Base-by-base conservation (phyloP, 2,113 vertebrate species). In the Xiphophorus couchianus region DNA sequence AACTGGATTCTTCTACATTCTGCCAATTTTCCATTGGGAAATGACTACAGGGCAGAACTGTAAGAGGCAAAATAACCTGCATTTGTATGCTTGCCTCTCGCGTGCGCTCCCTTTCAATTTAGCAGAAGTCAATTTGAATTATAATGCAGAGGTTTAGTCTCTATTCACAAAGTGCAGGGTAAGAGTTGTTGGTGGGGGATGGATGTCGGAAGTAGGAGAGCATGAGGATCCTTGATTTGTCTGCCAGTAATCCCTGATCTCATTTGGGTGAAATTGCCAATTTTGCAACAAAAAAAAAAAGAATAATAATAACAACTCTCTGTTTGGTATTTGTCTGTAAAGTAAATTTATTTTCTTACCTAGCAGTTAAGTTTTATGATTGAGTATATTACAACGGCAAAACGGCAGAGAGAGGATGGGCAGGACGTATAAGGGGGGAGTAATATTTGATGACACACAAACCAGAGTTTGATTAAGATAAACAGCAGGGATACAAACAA, bases 71-170 rank as follows among this genome's bases (percentile, higher is more conserved):
- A 84, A 87, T 82, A 78, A 92, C 69, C 70, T 69, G 51, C 35
- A 83, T 82, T 85, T 83, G 82, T 77, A 83, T 65, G 60, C 80
- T 74, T 28, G 51, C 74, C 77, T 69, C 62, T 83, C 8, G 12
- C 1, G 29, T 31, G 0, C 58, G 28, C 72, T 80, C 42, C 37
- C 60, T 82, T 74, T 89, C 84, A 82, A 90, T 91, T 92, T 83
- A 73, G 79, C 67, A 69, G 62, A 83, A 90, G 76, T 90, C 60
- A 73, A 84, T 91, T 89, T 77, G 79, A 85, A 86, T 86, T 82
- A 84, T 69, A 85, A 87, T 68, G 68, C 74, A 1, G 37, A 67
- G 71, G 58, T 77, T 75, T 29, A 28, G 66, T 71, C 70, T 79
- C 68, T 79, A 78, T 87, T 88, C 71, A 82, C 19, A 69, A 80